Evolutionary conservation across 2,113 vertebrate species (phyloP), one percentile per base, ranked within the genome.

Genomic region (Parotia lawesii): DNA sequence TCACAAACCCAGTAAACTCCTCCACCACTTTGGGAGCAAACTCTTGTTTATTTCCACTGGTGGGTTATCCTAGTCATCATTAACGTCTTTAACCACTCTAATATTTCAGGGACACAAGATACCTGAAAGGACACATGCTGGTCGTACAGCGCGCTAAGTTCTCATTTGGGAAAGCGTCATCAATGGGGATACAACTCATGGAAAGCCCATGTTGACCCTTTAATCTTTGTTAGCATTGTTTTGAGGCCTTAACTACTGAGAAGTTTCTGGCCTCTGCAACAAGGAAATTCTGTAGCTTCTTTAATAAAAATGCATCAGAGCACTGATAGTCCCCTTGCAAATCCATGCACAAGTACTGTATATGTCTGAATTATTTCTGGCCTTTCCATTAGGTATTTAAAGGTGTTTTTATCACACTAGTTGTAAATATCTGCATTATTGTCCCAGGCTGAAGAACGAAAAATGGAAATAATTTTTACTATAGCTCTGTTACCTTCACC

Each of bases 41-140:
- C 2, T 29, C 5, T 35, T 64, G 21, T 47, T 62, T 74, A 27
- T 89, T 86, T 75, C 57, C 33, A 47, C 5, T 17, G 7, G 33
- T 61, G 12, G 9, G 38, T 75, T 58, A 53, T 38, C 10, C 11
- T 75, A 58, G 18, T 21, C 47, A 31, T 31, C 13, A 64, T 10
- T 42, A 47, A 56, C 53, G 18, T 61, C 28, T 44, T 45, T 57
- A 60, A 44, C 38, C 9, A 28, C 6, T 40, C 4, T 37, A 66
- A 38, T 4, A 11, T 35, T 50, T 70, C 54, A 82, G 33, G 9
- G 29, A 38, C 9, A 42, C 0, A 24, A 3, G 21, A 17, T 24
- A 21, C 11, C 33, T 35, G 16, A 70, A 80, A 80, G 6, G 5
- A 38, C 0, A 0, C 40, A 53, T 1, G 0, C 4, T 2, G 1